Base-by-base conservation (phyloP, 2,113 vertebrate species). In the Larimichthys polyactis region DNA sequence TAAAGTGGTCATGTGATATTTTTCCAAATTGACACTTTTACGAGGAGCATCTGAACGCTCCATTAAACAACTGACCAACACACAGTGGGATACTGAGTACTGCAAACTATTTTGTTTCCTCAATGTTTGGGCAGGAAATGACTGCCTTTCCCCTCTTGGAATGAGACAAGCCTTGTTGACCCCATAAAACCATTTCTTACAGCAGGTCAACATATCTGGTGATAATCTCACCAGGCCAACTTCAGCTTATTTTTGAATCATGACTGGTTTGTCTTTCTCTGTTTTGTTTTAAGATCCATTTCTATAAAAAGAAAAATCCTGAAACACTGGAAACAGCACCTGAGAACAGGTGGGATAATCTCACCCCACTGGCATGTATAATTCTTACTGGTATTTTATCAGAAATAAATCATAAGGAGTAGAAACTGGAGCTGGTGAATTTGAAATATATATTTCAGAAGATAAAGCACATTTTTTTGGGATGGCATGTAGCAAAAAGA, bases 11-110 rank as follows among this genome's bases (percentile, higher is more conserved):
- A 68, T 1, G 1, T 48, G 40, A 49, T 36, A 24, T 67, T 68
- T 77, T 77, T 68, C 2, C 27, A 68, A 36, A 49, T 59, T 58
- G 73, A 43, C 51, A 32, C 9, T 59, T 77, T 59, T 59, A 77
- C 54, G 54, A 77, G 64, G 52, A 49, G 20, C 19, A 77, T 59
- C 43, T 68, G 43, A 68, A 40, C 20, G 75, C 64, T 19, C 75
- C 54, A 59, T 77, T 58, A 59, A 48, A 68, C 49, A 55, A 55
- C 36, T 32, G 36, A 66, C 17, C 40, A 22, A 40, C 40, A 32
- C 63, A 32, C 63, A 22, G 74, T 67, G 40, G 64, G 75, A 49
- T 9, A 9, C 43, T 1, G 43, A 58, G 43, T 49, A 27, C 20
- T 77, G 43, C 43, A 49, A 49, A 68, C 40, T 22, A n/a, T n/a